phyloP scores from a whole-genome alignment of 2,113 vertebrate species.

The Scopus umbretta region DNA sequence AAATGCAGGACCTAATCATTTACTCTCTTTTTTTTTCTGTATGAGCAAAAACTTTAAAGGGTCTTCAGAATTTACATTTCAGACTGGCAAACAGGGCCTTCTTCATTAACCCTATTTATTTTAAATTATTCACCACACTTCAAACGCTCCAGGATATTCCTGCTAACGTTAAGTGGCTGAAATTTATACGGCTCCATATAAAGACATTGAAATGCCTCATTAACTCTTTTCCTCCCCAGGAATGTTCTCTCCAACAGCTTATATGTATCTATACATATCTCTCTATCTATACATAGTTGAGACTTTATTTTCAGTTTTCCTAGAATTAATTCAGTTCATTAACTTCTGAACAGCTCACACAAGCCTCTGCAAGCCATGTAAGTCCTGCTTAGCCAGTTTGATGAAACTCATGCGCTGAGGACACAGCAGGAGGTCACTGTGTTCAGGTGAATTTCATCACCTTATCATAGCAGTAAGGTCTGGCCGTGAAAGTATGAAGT shows the following conservation, averaged over 20 bases:
- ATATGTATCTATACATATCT: neutral
- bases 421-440: neutral
- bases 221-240: slow-evolving; percentile 27
- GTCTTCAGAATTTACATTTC: slow-evolving; percentile 26
- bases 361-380: neutral
- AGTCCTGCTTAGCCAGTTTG: neutral
- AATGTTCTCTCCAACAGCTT: slow-evolving; percentile 1
- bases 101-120: slow-evolving; percentile 37
- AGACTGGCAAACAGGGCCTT: slow-evolving; percentile 4
- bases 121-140: slow-evolving; percentile 32
- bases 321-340: slow-evolving; percentile 47
- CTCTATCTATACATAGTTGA: neutral
- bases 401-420: neutral
- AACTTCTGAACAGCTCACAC: slow-evolving; percentile 38
- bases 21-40: neutral
- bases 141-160: neutral
- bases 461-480: neutral
- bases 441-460: neutral
- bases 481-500: neutral
- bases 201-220: slow-evolving; percentile 53
- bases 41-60: neutral
- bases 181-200: slow-evolving; percentile 34
- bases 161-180: slow-evolving; percentile 5
- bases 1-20: neutral
- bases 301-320: slow-evolving; percentile 52